Evolutionary conservation across 2,797 vertebrate genomes (phyloP).

Genomic region (Galaxias olidus): DNA sequence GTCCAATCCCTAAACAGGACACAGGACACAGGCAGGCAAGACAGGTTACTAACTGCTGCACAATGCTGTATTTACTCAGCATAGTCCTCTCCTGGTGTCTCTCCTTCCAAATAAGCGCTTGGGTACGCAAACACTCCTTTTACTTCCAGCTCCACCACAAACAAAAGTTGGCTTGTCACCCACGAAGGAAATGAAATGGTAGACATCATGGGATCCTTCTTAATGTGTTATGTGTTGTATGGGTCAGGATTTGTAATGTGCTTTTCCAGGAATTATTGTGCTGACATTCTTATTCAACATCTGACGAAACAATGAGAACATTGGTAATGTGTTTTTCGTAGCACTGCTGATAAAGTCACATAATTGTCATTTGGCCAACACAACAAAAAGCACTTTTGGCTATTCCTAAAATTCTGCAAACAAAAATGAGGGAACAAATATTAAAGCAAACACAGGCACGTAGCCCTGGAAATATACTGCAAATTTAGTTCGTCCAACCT

Average conservation of each 20-base stretch:
- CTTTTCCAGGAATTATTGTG: constrained; percentile 19
- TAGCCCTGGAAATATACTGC: constrained; percentile 5
- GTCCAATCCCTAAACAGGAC: constrained; percentile 32
- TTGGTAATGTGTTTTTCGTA: neutral
- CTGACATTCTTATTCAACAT: constrained; percentile 7
- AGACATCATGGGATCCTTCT: too few relatives aligned
- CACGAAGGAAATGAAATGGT: too few relatives aligned
- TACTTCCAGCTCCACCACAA: too few relatives aligned
- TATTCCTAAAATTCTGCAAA: constrained; percentile 24
- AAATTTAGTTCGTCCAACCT: too few relatives aligned
- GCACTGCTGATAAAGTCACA: too few relatives aligned
- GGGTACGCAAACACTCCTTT: too few relatives aligned
- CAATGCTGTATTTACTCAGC: constrained; percentile 20
- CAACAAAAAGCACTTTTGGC: constrained; percentile 63
- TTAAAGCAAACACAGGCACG: constrained; percentile 25
- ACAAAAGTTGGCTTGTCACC: too few relatives aligned
- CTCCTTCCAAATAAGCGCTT: too few relatives aligned
- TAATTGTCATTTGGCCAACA: constrained; percentile 60
- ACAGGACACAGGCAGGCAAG: constrained; percentile 37
- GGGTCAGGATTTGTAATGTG: neutral
- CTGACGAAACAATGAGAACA: constrained; percentile 26
- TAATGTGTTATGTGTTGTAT: too few relatives aligned
- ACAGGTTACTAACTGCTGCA: constrained; percentile 3
- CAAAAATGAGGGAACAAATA: constrained; percentile 31
- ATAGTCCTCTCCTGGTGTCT: too few relatives aligned